phyloP scores from a whole-genome alignment of 30 jellyfish, hydroid and myxozoan species.

The Clytia hemisphaerica region DNA sequence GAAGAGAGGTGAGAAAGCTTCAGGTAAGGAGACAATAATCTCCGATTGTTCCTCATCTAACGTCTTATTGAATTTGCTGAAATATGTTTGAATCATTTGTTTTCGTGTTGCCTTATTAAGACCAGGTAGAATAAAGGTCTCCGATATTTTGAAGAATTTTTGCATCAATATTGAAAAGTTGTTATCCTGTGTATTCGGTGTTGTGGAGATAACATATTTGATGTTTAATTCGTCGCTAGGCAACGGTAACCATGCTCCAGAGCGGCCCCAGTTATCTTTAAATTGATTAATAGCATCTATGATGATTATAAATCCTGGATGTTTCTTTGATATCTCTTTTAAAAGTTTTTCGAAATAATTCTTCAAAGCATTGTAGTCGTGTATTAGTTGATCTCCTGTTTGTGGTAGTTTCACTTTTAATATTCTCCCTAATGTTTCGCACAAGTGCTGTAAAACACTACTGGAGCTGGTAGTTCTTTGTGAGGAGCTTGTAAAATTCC shows the following conservation, averaged over 20 bases:
- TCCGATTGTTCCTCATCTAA: conserved; percentile 62
- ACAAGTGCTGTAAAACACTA: conserved; percentile 26
- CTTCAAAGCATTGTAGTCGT: conserved; percentile 15
- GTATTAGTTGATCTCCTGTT: not conserved
- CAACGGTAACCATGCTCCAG: conserved; percentile 57
- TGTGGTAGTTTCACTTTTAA: conserved; percentile 5
- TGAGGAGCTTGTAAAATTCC: conserved; percentile 74
- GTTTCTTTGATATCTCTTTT: not conserved
- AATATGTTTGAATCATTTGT: conserved; percentile 12
- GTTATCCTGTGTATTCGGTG: conserved; percentile 31
- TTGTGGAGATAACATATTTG: conserved; percentile 50
- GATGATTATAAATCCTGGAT: conserved; percentile 25
- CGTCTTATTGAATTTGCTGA: conserved; percentile 57
- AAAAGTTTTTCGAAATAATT: conserved; percentile 26
- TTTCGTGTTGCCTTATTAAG: conserved; percentile 22
- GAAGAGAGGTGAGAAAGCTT: conserved; percentile 71
- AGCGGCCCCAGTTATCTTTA: conserved; percentile 24
- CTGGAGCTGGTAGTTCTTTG: conserved; percentile 63
- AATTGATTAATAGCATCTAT: conserved; percentile 79
- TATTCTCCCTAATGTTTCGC: conserved; percentile 9
- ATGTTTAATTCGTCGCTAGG: conserved; percentile 27
- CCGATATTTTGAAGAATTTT: not conserved
- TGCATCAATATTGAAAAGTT: not conserved
- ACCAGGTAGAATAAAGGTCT: conserved; percentile 28
- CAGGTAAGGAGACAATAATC: conserved; percentile 32